These are phyloP conservation scores for Thumatha senex DNA, from an alignment of 2,888 invertebrate species.

Conservation along the genomic window DNA sequence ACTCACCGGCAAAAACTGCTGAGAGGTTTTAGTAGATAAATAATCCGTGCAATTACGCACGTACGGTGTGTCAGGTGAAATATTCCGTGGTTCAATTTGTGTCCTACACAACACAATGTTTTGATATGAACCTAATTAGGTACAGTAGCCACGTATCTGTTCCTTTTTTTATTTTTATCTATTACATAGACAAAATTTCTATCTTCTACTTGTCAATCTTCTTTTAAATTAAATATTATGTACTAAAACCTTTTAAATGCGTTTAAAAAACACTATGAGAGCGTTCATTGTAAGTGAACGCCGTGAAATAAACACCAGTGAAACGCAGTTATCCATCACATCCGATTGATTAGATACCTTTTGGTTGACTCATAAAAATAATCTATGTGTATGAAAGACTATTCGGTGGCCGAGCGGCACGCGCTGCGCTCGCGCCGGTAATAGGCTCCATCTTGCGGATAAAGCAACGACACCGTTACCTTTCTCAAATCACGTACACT, in stretches of 20 bases:
- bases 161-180: conserved; percentile 47
- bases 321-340: conserved; percentile 23
- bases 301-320: conserved; percentile 31
- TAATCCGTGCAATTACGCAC: conserved; percentile 80
- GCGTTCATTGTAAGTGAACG: conserved; percentile 29
- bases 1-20: conserved; percentile 63
- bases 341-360: conserved; percentile 46
- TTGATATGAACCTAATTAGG: conserved; percentile 64
- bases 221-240: not conserved
- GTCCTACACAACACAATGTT: conserved; percentile 65
- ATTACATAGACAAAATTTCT: conserved; percentile 8
- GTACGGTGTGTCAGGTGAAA: conserved; percentile 71
- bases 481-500: conserved; percentile 84
- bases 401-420: conserved; percentile 44
- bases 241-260: conserved; percentile 27
- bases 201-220: not conserved
- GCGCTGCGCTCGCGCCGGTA: conserved; percentile 62
- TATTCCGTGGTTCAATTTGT: conserved; percentile 75
- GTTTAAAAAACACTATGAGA: conserved; percentile 32
- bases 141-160: conserved; percentile 51
- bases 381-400: conserved; percentile 46
- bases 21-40: conserved; percentile 67
- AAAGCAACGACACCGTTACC: conserved; percentile 82
- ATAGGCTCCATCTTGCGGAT: conserved; percentile 78
- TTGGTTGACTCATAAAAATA: conserved; percentile 58